Conservation (phyloP, 1,140 invertebrate species). For the Aethina tumida region DNA sequence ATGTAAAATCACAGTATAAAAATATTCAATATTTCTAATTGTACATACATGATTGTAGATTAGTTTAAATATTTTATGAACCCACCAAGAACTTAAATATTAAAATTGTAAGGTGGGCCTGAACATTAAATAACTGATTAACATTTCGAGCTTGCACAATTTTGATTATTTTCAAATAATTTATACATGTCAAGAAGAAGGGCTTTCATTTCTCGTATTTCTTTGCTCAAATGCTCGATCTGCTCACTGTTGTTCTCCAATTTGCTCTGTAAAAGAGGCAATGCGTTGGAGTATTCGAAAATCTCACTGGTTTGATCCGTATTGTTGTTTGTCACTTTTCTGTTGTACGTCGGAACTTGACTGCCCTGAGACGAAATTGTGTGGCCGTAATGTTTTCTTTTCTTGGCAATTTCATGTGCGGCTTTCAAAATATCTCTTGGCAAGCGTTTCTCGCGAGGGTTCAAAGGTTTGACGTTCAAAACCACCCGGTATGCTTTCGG, state of each 20-base stretch:
- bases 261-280: constrained; percentile 47
- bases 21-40: no score
- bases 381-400: constrained; percentile 54
- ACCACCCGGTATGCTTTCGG: constrained; percentile 68
- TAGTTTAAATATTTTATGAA: no score
- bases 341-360: constrained; percentile 41
- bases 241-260: constrained; percentile 51
- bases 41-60: no score
- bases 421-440: constrained; percentile 64
- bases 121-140: no score
- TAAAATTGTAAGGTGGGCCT: no score
- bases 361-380: constrained; percentile 50
- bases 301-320: constrained; percentile 40
- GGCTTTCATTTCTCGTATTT: constrained; percentile 50
- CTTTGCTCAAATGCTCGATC: constrained; percentile 47
- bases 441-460: constrained; percentile 66
- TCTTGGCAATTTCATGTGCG: constrained; percentile 63
- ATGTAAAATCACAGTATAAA: no score
- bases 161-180: no score
- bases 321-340: constrained; percentile 52
- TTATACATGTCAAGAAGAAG: no score
- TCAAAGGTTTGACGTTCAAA: constrained; percentile 66
- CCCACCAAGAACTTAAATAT: no score
- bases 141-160: no score
- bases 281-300: constrained; percentile 36